These are phyloP conservation scores for Nanorana parkeri DNA, from an alignment of 2,113 vertebrate species.

Conservation along the genomic window DNA sequence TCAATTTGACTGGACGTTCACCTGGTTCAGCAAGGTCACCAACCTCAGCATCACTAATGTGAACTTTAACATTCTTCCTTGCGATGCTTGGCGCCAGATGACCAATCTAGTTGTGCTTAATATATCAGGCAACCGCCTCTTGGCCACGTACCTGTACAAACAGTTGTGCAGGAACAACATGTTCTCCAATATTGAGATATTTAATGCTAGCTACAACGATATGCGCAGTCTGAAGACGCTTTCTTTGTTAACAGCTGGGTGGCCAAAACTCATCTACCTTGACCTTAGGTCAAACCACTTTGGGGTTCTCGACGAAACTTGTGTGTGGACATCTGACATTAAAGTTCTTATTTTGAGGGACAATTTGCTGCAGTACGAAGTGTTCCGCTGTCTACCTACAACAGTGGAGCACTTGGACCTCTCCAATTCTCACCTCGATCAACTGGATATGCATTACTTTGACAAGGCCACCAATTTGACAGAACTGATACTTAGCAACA, in stretches of 20 bases:
- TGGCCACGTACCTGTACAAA: slow-evolving; percentile 71
- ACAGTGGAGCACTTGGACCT: slow-evolving; percentile 77
- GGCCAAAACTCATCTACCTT: slow-evolving; percentile 69
- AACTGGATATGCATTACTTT: slow-evolving; percentile 77
- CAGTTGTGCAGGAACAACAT: slow-evolving; percentile 68
- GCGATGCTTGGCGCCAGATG: slow-evolving; percentile 79
- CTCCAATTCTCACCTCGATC: slow-evolving; percentile 79
- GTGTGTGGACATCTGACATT: slow-evolving; percentile 74
- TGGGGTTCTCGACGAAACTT: slow-evolving; percentile 62
- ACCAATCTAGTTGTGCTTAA: slow-evolving; percentile 66
- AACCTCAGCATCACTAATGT: slow-evolving; percentile 74
- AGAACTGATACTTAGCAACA: slow-evolving; percentile 75
- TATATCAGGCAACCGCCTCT: slow-evolving; percentile 74
- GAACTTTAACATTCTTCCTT: slow-evolving; percentile 82
- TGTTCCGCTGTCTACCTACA: slow-evolving; percentile 77
- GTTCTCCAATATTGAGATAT: slow-evolving; percentile 69
- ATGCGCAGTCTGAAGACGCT: slow-evolving; percentile 70
- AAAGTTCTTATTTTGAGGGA: slow-evolving; percentile 71
- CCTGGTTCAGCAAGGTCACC: slow-evolving; percentile 77
- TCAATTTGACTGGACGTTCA: slow-evolving; percentile 85
- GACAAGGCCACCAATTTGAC: slow-evolving; percentile 65
- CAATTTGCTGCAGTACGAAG: slow-evolving; percentile 66
- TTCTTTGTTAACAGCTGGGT: slow-evolving; percentile 67
- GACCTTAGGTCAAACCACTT: slow-evolving; percentile 77
- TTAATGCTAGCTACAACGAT: slow-evolving; percentile 71